Conservation (phyloP, 2,113 vertebrate species). For the Cairina moschata region DNA sequence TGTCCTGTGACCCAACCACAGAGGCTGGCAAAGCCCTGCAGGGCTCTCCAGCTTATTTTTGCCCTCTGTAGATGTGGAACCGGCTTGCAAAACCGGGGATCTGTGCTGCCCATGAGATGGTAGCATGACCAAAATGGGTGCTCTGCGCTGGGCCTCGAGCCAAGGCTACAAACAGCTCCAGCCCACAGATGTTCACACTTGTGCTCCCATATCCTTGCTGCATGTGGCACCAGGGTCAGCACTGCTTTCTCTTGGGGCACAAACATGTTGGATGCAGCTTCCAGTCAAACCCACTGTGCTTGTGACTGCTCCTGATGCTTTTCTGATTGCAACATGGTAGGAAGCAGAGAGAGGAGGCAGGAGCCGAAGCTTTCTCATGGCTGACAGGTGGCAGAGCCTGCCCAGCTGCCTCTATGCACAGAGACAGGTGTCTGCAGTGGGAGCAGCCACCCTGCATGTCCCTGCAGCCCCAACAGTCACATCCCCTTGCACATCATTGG, state of each 20-base stretch:
- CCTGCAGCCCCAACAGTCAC: neutral
- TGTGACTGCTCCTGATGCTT: neutral
- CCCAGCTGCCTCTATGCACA: neutral
- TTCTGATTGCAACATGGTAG: neutral
- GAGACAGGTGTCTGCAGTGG: fast-evolving
- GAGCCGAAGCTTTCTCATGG: neutral
- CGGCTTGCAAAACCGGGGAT: too few species aligned
- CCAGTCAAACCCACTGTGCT: fast-evolving
- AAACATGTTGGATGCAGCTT: fast-evolving
- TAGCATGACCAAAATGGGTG: too few species aligned
- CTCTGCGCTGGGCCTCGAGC: too few species aligned
- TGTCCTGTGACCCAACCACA: neutral
- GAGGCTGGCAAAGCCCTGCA: fast-evolving
- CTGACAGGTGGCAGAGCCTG: neutral
- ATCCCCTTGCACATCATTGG: fast-evolving
- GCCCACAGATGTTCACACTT: fast-evolving
- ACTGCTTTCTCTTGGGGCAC: fast-evolving
- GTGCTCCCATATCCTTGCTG: neutral
- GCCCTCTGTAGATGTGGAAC: neutral
- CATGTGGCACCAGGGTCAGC: fast-evolving
- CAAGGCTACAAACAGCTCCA: neutral
- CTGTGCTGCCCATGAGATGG: too few species aligned
- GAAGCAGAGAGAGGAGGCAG: neutral
- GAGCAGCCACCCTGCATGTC: neutral
- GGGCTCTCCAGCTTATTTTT: neutral